Conservation (phyloP, 1,140 invertebrate species). For the Arctopsyche grandis region DNA sequence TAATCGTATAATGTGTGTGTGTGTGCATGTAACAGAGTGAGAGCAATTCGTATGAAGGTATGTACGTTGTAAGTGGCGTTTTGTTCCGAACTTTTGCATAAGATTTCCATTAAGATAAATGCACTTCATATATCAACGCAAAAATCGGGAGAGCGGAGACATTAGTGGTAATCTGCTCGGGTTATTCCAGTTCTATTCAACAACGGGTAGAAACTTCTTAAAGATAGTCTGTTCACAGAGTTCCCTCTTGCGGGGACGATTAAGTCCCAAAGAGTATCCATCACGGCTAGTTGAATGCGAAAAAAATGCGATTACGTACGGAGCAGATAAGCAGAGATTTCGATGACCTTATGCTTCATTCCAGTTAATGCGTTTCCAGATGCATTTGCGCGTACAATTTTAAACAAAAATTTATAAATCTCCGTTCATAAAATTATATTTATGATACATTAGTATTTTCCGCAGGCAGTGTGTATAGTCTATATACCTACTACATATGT, state of each 20-base stretch:
- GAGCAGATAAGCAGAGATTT: background rate
- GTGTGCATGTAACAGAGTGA: background rate
- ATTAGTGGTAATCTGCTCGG: constrained; percentile 30
- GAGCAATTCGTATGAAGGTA: background rate
- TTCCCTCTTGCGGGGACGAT: constrained; percentile 17
- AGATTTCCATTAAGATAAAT: constrained; percentile 28
- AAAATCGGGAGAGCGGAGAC: constrained; percentile 31
- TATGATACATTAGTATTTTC: no score
- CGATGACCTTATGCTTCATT: no score
- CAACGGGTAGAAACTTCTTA: background rate
- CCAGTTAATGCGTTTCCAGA: no score
- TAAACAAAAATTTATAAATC: no score
- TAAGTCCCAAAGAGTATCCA: constrained; percentile 34
- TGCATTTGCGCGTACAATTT: no score
- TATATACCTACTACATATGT: no score
- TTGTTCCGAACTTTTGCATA: constrained; percentile 24
- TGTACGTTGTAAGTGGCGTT: constrained; percentile 6
- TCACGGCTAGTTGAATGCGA: constrained; percentile 23
- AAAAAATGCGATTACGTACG: constrained; percentile 12
- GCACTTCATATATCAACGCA: constrained; percentile 31
- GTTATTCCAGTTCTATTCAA: constrained; percentile 31
- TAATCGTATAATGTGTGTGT: background rate
- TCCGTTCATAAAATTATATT: no score
- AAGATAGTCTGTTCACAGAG: constrained; percentile 24
- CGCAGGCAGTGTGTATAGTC: no score